Evolutionary conservation across 2,113 vertebrate species (phyloP).

Genomic region (Entosphenus tridentatus): DNA sequence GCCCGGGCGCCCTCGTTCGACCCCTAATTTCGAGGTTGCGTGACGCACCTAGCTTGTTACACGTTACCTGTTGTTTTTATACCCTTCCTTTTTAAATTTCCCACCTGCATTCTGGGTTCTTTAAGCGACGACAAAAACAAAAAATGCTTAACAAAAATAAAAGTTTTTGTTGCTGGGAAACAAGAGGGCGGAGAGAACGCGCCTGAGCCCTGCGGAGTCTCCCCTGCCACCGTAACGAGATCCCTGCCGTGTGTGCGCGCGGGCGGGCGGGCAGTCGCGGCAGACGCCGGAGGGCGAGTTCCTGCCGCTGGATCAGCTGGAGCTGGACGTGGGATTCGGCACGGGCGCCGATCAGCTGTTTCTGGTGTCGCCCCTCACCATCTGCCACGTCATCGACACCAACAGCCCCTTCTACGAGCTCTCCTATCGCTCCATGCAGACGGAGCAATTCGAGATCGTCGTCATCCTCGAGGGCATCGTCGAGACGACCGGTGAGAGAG

Average conservation of each 20-base stretch:
- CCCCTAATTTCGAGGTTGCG: no score
- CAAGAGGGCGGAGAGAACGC: no score
- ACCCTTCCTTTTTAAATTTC: no score
- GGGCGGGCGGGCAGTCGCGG: slow-evolving; percentile 36
- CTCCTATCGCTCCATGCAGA: slow-evolving; percentile 89
- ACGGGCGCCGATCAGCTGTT: slow-evolving; percentile 96
- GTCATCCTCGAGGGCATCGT: slow-evolving; percentile 98
- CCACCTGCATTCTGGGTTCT: no score
- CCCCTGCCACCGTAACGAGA: no score
- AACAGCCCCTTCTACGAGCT: slow-evolving; percentile 98
- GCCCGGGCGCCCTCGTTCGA: no score
- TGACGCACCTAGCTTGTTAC: no score
- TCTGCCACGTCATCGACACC: slow-evolving; percentile 94
- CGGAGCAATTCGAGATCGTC: slow-evolving; percentile 92
- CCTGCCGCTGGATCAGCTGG: slow-evolving; percentile 88
- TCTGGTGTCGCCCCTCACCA: slow-evolving; percentile 92
- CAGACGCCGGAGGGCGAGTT: slow-evolving; percentile 98
- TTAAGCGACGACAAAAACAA: no score
- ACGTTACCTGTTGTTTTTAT: no score
- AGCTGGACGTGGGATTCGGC: slow-evolving; percentile 96
- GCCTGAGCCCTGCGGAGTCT: no score
- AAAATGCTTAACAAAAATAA: no score
- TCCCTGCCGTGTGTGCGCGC: neutral
- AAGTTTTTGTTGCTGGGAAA: no score
- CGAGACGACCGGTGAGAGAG: slow-evolving; percentile 78